These are phyloP conservation scores for Blastobasis lacticolella DNA, from an alignment of 2,888 invertebrate species.

Conservation along the genomic window DNA sequence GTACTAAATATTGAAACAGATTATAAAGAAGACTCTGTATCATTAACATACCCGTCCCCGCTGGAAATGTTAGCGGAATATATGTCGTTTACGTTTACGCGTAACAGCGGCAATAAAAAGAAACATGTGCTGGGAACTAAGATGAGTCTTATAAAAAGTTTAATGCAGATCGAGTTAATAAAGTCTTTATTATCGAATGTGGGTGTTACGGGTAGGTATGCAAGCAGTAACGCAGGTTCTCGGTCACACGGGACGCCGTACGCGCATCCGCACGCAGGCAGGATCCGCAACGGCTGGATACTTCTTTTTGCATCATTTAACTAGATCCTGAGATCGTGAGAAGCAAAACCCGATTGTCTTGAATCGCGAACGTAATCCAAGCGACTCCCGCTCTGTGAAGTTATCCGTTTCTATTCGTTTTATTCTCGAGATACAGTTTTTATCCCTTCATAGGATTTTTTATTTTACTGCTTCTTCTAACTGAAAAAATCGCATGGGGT, in stretches of 20 bases:
- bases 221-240: conserved; percentile 32
- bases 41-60: too few species aligned
- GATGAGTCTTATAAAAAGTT: too few species aligned
- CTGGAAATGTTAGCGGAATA: neutral
- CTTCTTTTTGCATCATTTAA: conserved; percentile 23
- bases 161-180: conserved; percentile 4
- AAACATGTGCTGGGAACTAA: neutral
- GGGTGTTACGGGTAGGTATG: neutral
- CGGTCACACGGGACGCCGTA: conserved; percentile 46
- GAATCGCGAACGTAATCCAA: conserved; percentile 8
- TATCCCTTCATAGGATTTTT: conserved; percentile 12
- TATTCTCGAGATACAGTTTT: conserved; percentile 31
- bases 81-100: neutral
- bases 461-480: too few species aligned
- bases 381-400: conserved; percentile 26
- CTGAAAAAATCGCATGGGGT: too few species aligned
- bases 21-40: too few species aligned
- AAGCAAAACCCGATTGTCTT: conserved; percentile 47
- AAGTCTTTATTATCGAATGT: neutral
- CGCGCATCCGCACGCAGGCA: conserved; percentile 30
- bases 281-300: neutral
- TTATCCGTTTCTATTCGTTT: conserved; percentile 35
- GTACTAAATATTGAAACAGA: too few species aligned
- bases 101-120: neutral
- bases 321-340: conserved; percentile 54